phyloP scores from a whole-genome alignment of 2,113 vertebrate species.

The Sphaerodactylus townsendi region DNA sequence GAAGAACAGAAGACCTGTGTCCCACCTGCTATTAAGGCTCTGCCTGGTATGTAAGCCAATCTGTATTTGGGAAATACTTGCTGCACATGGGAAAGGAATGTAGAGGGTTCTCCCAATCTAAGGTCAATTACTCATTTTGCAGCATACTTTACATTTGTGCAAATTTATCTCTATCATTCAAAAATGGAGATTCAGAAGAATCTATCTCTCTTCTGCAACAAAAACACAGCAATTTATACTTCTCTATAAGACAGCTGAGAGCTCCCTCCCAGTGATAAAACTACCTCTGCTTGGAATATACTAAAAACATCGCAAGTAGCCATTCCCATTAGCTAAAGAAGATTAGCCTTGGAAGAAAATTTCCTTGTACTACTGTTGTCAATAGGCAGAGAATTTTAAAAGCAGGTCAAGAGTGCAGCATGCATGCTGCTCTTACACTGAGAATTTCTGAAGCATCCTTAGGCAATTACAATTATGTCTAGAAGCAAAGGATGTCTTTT shows the following conservation, averaged over 20 bases:
- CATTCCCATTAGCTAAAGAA: background rate
- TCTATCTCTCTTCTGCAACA: conserved; percentile 11
- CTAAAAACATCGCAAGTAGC: background rate
- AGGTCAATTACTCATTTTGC: background rate
- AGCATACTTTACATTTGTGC: background rate
- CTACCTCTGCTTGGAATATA: background rate
- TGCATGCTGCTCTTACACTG: background rate
- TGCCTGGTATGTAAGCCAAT: background rate
- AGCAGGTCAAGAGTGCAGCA: background rate
- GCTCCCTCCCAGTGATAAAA: background rate
- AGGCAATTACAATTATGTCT: background rate
- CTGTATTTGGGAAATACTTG: background rate
- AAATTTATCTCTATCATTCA: background rate
- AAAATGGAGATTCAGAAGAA: background rate
- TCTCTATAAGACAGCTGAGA: conserved; percentile 7
- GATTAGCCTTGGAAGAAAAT: background rate
- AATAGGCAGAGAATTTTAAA: background rate
- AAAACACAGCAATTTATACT: background rate
- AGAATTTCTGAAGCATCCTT: background rate
- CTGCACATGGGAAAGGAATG: background rate
- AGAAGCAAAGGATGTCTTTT: background rate
- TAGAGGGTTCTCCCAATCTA: background rate
- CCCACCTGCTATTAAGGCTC: background rate
- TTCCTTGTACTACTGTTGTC: background rate
- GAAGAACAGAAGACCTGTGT: background rate